Evolutionary conservation across 2,113 vertebrate species (phyloP).

Genomic region (Danionella cerebrum): DNA sequence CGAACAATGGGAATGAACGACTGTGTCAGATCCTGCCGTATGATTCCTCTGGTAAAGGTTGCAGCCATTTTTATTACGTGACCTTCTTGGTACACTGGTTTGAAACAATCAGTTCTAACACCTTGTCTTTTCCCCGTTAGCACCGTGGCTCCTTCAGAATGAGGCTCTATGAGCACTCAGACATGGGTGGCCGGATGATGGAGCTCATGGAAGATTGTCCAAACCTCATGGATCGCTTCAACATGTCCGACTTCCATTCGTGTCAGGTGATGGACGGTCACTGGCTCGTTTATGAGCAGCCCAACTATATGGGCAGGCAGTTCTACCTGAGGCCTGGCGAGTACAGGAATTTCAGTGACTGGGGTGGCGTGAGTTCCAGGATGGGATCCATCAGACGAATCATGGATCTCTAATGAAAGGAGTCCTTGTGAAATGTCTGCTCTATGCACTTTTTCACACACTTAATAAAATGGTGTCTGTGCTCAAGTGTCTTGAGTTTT

Average conservation of each 20-base stretch:
- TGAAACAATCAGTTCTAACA: not conserved
- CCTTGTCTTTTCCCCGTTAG: not conserved
- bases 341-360: conserved; percentile 53
- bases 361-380: conserved; percentile 33
- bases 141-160: conserved; percentile 34
- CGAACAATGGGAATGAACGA: conserved; percentile 34
- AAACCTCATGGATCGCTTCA: conserved; percentile 52
- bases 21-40: conserved; percentile 37
- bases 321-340: conserved; percentile 58
- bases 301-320: conserved; percentile 57
- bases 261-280: conserved; percentile 66
- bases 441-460: conserved; percentile 58
- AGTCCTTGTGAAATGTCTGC: conserved; percentile 54
- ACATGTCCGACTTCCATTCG: conserved; percentile 58
- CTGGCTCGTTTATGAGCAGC: conserved; percentile 64
- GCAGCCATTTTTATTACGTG: not conserved
- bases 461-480: conserved; percentile 57
- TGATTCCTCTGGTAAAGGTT: conserved; percentile 38
- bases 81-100: no score
- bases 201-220: conserved; percentile 56
- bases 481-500: conserved; percentile 47
- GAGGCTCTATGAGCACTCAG: conserved; percentile 55
- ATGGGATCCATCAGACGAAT: conserved; percentile 52
- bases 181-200: conserved; percentile 42
- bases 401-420: conserved; percentile 53